A percentile compares a stretch with the other conserved stretches of the same genome.
phyloP scores from a whole-genome alignment of 2,888 invertebrate genomes.

The Microchrysa polita region DNA sequence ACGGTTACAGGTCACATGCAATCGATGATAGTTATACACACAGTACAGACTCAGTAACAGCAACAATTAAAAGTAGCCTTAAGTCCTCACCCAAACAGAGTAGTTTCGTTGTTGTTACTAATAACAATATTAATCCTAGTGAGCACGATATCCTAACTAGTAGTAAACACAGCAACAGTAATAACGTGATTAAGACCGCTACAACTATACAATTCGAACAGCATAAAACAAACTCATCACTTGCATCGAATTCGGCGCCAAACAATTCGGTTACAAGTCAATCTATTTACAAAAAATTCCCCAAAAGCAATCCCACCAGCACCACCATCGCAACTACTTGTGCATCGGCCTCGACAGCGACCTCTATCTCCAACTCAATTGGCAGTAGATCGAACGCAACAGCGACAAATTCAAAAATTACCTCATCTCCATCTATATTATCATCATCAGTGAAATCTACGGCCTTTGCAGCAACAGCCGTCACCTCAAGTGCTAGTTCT shows the following conservation, averaged over 20 bases:
- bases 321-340: conserved; percentile 15
- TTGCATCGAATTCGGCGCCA: conserved; percentile 30
- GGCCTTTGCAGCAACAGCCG: conserved; percentile 4
- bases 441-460: conserved; percentile 25
- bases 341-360: conserved; percentile 21
- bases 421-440: conserved; percentile 27
- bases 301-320: conserved; percentile 34
- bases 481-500: conserved; percentile 31
- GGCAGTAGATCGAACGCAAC: conserved; percentile 16
- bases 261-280: conserved; percentile 33
- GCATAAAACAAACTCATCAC: conserved; percentile 31
- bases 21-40: conserved; percentile 36
- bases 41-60: conserved; percentile 31
- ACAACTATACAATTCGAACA: conserved; percentile 43
- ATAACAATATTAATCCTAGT: conserved; percentile 45
- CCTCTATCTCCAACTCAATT: background rate
- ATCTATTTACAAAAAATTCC: conserved; percentile 31
- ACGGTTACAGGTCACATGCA: conserved; percentile 9
- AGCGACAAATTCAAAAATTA: conserved; percentile 11
- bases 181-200: conserved; percentile 43
- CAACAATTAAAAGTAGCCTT: conserved; percentile 16
- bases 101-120: conserved; percentile 42
- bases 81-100: conserved; percentile 24
- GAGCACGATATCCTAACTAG: conserved; percentile 46
- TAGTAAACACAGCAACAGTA: conserved; percentile 45